Evolutionary conservation across 2,888 invertebrate genomes (phyloP).

Genomic region (Campoplex capitator): DNA sequence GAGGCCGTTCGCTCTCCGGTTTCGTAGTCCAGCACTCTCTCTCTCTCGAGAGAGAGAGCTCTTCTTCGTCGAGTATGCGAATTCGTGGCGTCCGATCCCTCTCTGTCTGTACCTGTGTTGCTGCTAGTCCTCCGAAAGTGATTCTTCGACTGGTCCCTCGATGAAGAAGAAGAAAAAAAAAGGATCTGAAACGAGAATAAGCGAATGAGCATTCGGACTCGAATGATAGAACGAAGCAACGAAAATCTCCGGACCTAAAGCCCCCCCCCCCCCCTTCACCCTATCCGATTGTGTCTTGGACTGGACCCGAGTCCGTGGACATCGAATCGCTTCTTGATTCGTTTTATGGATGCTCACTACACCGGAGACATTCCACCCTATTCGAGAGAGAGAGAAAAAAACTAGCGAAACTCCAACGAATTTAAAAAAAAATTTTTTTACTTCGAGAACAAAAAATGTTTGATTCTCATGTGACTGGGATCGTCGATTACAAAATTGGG

Average conservation of each 20-base stretch:
- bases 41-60: constrained; percentile 1
- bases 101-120: background rate
- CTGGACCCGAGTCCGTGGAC: background rate
- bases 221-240: constrained; percentile 39
- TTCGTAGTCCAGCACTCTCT: background rate
- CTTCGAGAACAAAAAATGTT: background rate
- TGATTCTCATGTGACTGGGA: background rate
- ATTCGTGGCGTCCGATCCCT: background rate
- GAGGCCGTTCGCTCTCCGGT: constrained; percentile 60
- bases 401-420: background rate
- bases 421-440: background rate
- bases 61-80: constrained; percentile 37
- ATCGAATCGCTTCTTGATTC: constrained; percentile 1
- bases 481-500: background rate
- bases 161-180: background rate
- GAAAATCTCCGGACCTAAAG: constrained; percentile 25
- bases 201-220: constrained; percentile 48
- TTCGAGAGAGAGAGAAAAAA: background rate
- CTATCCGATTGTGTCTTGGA: background rate
- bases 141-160: constrained; percentile 10
- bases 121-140: constrained; percentile 30
- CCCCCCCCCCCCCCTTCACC: background rate
- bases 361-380: background rate
- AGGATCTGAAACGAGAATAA: constrained; percentile 34
- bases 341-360: background rate